Percentiles rank a stretch among this genome's conserved stretches.
phyloP scores from a whole-genome alignment of 2,113 vertebrate genomes.

The Leucopsar rothschildi region DNA sequence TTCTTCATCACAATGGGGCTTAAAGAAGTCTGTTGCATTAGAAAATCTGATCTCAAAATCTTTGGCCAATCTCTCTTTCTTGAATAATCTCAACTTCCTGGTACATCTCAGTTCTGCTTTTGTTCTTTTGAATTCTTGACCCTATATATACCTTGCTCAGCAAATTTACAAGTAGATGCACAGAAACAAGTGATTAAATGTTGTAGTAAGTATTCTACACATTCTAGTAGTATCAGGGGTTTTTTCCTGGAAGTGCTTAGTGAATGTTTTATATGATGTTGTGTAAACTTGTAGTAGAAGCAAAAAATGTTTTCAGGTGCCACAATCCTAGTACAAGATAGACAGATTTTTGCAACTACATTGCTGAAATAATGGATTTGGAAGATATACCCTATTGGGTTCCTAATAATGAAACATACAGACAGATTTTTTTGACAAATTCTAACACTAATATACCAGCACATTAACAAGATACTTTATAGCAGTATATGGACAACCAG shows the following conservation, averaged over 20 bases:
- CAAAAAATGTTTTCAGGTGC: background rate
- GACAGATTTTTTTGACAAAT: constrained; percentile 41
- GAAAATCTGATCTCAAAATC: background rate
- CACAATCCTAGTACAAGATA: background rate
- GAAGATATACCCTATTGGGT: background rate
- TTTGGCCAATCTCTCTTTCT: background rate
- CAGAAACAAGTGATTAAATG: background rate
- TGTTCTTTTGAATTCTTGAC: background rate
- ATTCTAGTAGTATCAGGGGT: background rate
- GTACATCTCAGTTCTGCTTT: background rate
- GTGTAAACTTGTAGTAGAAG: background rate
- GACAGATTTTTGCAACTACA: background rate
- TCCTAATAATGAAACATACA: constrained; percentile 15
- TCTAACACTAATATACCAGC: constrained; percentile 40
- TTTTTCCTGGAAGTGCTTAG: background rate
- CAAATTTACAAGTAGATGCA: background rate
- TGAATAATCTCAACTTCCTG: background rate
- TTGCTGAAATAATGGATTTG: background rate
- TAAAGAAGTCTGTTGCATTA: background rate
- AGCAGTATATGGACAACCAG: background rate
- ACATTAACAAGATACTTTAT: constrained; percentile 40
- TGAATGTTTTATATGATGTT: background rate
- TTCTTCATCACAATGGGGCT: background rate
- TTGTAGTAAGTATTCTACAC: background rate
- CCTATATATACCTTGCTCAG: background rate